A percentile compares a stretch with the other conserved stretches of the same genome.
Conservation (phyloP, 2,113 vertebrate genomes). For the Chascanopsetta lugubris region DNA sequence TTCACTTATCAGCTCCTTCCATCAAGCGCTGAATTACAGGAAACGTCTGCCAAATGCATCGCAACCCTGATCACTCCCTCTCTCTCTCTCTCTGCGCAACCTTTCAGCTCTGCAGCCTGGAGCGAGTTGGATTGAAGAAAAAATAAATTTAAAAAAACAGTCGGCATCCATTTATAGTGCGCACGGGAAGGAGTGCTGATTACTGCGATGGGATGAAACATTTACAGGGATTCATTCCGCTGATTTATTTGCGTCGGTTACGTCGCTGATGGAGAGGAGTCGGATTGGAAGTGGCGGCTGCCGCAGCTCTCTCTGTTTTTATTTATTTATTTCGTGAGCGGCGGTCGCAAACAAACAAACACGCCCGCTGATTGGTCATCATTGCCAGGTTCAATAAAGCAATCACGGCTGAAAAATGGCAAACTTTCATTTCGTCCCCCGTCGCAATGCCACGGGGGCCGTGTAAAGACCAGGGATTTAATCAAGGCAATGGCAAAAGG, state of each 20-base stretch:
- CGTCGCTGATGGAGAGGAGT: conserved; percentile 51
- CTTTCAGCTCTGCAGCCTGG: conserved; percentile 46
- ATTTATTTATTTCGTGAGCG: conserved; percentile 22
- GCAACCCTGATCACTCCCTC: conserved; percentile 52
- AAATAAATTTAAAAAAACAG: conserved; percentile 3
- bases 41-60: conserved; percentile 72
- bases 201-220: conserved; percentile 59
- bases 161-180: conserved; percentile 66
- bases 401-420: conserved; percentile 68
- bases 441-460: conserved; percentile 42
- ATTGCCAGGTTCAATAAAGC: conserved; percentile 67
- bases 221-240: conserved; percentile 69
- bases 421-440: conserved; percentile 62
- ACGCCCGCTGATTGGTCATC: conserved; percentile 44
- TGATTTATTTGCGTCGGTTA: conserved; percentile 70
- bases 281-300: conserved; percentile 43
- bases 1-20: conserved; percentile 70
- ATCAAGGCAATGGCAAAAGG: conserved; percentile 71
- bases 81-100: conserved; percentile 48
- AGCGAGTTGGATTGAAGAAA: conserved; percentile 37
- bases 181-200: conserved; percentile 70
- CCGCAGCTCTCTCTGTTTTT: conserved; percentile 10
- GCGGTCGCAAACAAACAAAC: conserved; percentile 19
- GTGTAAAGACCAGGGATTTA: conserved; percentile 66
- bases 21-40: conserved; percentile 68